These are phyloP conservation scores for Lasiurus borealis DNA, from an alignment of 2,113 vertebrate species.

Conservation along the genomic window DNA sequence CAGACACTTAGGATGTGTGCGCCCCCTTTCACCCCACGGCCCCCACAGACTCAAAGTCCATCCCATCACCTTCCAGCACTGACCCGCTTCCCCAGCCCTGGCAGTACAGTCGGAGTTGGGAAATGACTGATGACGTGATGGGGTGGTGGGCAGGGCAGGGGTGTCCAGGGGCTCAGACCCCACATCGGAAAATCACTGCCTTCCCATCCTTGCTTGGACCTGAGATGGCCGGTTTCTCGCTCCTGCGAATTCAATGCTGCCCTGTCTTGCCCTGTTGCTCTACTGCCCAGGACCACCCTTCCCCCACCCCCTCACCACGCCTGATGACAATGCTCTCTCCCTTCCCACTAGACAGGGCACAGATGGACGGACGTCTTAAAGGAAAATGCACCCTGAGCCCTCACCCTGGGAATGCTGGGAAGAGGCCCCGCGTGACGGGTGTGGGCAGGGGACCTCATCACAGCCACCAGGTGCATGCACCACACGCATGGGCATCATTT, in stretches of 20 bases:
- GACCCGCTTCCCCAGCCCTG: constrained; percentile 66
- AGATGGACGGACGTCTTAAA: neutral
- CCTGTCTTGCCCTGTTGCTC: neutral
- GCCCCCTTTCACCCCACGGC: neutral
- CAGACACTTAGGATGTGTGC: no score
- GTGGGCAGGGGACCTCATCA: constrained; percentile 28
- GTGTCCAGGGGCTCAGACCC: neutral
- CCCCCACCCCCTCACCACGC: neutral
- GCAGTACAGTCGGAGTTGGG: constrained; percentile 17
- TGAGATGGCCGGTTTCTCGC: constrained; percentile 35
- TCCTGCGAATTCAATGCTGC: neutral
- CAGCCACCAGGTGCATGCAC: neutral
- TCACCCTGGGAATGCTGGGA: constrained; percentile 36
- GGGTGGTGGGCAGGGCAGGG: neutral
- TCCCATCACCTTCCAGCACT: constrained; percentile 14
- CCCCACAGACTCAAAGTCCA: constrained; percentile 41
- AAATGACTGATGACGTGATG: constrained; percentile 62
- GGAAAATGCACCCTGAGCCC: constrained; percentile 11
- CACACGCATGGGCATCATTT: constrained; percentile 33
- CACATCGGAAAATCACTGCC: no score
- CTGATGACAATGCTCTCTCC: constrained; percentile 4
- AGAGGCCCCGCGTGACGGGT: constrained; percentile 30
- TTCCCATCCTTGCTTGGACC: no score
- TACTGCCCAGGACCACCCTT: neutral
- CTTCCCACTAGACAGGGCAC: neutral